Conservation (phyloP, 2,113 vertebrate species). For the Micronycteris hirsuta region DNA sequence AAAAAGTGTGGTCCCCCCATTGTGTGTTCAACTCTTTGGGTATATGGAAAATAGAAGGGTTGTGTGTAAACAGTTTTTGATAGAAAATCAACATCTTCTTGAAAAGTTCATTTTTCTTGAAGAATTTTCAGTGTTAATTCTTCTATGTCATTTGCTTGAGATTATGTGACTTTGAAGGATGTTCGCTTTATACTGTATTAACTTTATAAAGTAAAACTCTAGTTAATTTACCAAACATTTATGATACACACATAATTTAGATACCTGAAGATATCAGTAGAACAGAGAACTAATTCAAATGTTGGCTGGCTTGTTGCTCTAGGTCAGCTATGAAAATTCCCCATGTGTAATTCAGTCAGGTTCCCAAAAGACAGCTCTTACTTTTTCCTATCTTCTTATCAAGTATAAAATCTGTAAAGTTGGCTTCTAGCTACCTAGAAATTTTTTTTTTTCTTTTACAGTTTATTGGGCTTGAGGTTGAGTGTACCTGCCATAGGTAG, state of each 20-base stretch:
- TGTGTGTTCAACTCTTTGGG: neutral
- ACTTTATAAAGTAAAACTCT: neutral
- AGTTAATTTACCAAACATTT: neutral
- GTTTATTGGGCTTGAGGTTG: neutral
- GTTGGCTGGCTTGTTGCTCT: neutral
- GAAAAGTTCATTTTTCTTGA: neutral
- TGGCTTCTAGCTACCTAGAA: neutral
- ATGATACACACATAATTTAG: neutral
- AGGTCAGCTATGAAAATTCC: neutral
- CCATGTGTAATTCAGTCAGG: neutral
- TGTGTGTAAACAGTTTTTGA: neutral
- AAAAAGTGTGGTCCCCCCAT: neutral
- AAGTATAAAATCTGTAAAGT: neutral
- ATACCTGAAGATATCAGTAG: neutral
- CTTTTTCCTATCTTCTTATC: neutral
- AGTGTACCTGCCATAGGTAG: neutral
- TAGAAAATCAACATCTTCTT: neutral
- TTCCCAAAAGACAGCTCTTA: neutral
- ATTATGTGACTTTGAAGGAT: neutral
- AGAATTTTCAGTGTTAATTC: neutral
- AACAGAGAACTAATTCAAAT: conserved; percentile 18
- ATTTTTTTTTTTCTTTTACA: neutral
- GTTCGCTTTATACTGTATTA: neutral
- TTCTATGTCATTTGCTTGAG: neutral
- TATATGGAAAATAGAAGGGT: neutral